Base-by-base conservation (phyloP, 1,140 invertebrate genomes). In the Chrysomallon squamiferum region DNA sequence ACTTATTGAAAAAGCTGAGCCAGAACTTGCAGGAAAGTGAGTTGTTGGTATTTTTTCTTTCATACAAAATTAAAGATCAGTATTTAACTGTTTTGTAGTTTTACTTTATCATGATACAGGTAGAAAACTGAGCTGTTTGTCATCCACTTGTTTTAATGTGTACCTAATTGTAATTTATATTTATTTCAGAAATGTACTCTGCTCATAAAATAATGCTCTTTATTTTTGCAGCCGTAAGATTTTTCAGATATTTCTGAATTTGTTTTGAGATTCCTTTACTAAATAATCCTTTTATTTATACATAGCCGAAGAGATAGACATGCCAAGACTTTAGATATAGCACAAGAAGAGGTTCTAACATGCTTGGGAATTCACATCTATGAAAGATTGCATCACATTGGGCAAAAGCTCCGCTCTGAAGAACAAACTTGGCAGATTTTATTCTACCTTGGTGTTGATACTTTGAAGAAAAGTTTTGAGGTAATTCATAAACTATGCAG, bases 321-420 rank as follows among this genome's bases (percentile, higher is more conserved):
- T 86, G 95, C 95, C 0, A 97, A 96, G 86, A 96, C 95, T 9
- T 84, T 96, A 68, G 95, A 96, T 87, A 95, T 96, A 76, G 95
- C 95, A 74, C 95, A 97, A 86, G 94, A 96, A 85, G 95, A 97
- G 87, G 94, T 96, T 49, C 87, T 97, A 60, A 96, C 93, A 0
- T 96, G 95, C 83, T 88, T 96, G 52, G 95, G 95, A 15, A 92
- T 96, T 83, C 95, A 94, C 84, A 90, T 96, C 59, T 94, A 95
- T 78, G 94, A 96, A 80, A 87, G 94, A 52, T 87, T 97, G 18
- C 92, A 95, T 82, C 89, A 91, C 68, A 91, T 96, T 62, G 92
- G 94, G 75, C 89, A 94, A 65, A 90, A 93, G 62, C 87, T 96
- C 69, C 89, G 91, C 61, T 93, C 95, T 83, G 94, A 95, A 84